Base-by-base conservation (phyloP, 2,113 vertebrate species). In the Platichthys stellatus region DNA sequence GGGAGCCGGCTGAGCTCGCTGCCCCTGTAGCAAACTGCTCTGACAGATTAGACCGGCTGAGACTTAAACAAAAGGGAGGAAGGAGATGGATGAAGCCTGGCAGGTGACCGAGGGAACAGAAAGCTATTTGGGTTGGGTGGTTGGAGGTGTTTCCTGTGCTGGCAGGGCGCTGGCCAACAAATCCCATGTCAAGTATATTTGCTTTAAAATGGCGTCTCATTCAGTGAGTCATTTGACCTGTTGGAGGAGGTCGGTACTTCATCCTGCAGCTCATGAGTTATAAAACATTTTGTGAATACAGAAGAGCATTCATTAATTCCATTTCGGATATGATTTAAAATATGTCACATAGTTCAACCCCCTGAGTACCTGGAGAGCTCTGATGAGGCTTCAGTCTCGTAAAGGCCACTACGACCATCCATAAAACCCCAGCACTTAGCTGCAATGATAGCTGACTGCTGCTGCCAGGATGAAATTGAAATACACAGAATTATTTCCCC, bases 1-100 rank as follows among this genome's bases (percentile, higher is more conserved):
- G 17, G 49, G 20, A 17, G 13, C 62, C 57, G 61, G 43, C 47
- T 15, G 62, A 45, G 31, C 3, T 13, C 17, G 21, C 65, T 21
- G 18, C 65, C 54, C 23, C 26, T 70, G 45, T 12, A 68, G 40
- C 47, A 63, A 66, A 58, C 72, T 59, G 72, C 47, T 80, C 45
- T 67, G 70, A 77, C 65, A 67, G 64, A 76, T 62, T 26, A 61
- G 76, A 31, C 23, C 71, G 21, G 26, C 38, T 8, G 56, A 56
- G 43, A 61, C 63, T 53, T 63, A 23, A 77, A 76, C 61, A 77
- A 74, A 77, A 35, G 23, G 5, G 58, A 71, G 59, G 47, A 83
- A 76, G 53, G 43, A 65, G 68, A 54, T 35, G 21, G 59, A 58
- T 69, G 66, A 59, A 7, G 18, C 38, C 59, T 78, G 57, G 26